Percentiles rank a stretch among this genome's conserved stretches.
Conservation (phyloP, 2,888 invertebrate species). For the Acanthosepion pharaonis region DNA sequence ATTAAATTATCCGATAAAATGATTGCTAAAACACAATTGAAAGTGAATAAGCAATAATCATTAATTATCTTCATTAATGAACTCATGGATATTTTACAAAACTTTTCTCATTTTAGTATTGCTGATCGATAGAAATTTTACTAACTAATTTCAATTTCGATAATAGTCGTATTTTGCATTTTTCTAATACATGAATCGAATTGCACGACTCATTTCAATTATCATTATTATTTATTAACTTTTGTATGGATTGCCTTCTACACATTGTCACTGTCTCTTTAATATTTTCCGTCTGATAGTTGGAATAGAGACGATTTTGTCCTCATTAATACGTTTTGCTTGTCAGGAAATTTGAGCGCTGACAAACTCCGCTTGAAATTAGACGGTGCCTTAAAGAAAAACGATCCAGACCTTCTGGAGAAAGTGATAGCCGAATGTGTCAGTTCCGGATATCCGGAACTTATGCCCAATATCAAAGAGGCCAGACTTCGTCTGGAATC, state of each 20-base stretch:
- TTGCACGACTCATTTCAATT: not conserved
- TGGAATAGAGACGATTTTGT: not conserved
- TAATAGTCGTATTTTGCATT: not conserved
- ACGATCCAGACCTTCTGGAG: slow-evolving; percentile 37
- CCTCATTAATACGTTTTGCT: not conserved
- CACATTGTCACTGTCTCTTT: not conserved
- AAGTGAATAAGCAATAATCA: not conserved
- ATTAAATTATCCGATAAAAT: too few relatives aligned
- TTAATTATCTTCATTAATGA: not conserved
- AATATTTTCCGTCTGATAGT: not conserved
- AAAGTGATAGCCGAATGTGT: slow-evolving; percentile 36
- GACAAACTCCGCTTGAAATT: not conserved
- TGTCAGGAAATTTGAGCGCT: not conserved
- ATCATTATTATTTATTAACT: not conserved
- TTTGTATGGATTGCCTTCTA: not conserved
- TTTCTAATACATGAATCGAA: not conserved
- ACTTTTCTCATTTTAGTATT: not conserved
- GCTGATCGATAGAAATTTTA: not conserved
- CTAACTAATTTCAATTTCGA: not conserved
- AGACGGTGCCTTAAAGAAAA: not conserved
- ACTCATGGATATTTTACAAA: not conserved
- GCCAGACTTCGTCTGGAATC: slow-evolving; percentile 24
- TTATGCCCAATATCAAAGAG: not conserved
- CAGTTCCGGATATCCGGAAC: slow-evolving; percentile 24
- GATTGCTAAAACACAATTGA: not conserved